phyloP scores from a whole-genome alignment of 2,797 vertebrate species.

The Limosa lapponica region DNA sequence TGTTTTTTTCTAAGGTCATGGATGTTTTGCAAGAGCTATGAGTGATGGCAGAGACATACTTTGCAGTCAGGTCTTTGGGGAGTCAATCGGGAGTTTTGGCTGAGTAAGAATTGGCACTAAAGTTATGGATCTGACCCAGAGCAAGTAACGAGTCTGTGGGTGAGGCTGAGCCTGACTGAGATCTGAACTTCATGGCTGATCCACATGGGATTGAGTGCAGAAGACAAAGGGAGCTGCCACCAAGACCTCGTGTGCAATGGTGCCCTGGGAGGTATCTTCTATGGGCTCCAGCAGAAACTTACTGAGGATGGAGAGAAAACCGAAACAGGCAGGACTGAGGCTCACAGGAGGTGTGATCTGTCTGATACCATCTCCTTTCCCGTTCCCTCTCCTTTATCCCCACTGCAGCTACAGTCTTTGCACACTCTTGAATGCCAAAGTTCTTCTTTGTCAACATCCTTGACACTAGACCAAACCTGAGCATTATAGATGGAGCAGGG shows the following conservation, averaged over 20 bases:
- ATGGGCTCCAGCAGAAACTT: background rate
- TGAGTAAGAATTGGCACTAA: background rate
- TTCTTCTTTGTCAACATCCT: background rate
- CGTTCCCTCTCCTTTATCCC: background rate
- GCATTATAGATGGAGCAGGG: background rate
- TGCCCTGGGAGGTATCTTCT: background rate
- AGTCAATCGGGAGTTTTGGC: background rate
- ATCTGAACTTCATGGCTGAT: background rate
- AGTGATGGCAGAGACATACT: background rate
- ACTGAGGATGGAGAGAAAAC: background rate
- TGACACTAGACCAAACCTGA: background rate
- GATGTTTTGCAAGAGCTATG: slow-evolving; percentile 10
- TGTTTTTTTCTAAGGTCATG: background rate
- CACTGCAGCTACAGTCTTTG: background rate
- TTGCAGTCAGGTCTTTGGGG: background rate
- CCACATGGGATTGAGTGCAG: background rate
- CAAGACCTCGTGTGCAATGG: fast-evolving
- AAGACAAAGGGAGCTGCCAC: background rate
- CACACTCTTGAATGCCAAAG: background rate
- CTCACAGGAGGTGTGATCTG: background rate
- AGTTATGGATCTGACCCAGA: background rate
- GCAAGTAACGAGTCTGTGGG: background rate
- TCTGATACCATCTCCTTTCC: background rate
- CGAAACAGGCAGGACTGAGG: background rate
- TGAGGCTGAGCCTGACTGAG: background rate